phyloP scores from a whole-genome alignment of 2,113 vertebrate genomes.

The Gorsachius goisagi region DNA sequence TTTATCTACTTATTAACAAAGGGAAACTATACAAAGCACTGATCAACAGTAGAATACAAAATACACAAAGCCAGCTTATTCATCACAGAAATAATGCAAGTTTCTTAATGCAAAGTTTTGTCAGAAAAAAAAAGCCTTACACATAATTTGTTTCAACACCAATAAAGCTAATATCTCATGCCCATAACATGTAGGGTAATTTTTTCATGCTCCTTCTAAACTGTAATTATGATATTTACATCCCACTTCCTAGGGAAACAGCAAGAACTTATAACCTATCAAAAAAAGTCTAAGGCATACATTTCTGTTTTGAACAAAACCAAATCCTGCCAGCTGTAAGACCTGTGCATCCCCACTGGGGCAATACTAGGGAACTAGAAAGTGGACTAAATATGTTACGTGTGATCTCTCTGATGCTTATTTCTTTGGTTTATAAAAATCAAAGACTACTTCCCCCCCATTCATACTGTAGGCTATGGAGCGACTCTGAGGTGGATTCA shows the following conservation, averaged over 20 bases:
- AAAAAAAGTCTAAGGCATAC: not conserved
- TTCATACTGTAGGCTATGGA: not conserved
- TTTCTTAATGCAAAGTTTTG: not conserved
- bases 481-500: not conserved
- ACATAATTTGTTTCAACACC: not conserved
- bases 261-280: not conserved
- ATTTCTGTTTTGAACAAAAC: not conserved
- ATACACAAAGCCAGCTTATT: not conserved
- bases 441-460: too few species aligned
- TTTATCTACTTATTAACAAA: slow-evolving; percentile 29
- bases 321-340: not conserved
- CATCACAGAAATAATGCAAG: not conserved
- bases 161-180: not conserved
- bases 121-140: not conserved
- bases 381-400: too few species aligned
- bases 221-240: not conserved
- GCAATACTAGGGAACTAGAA: not conserved
- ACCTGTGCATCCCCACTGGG: not conserved
- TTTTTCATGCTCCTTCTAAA: not conserved
- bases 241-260: not conserved
- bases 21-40: not conserved
- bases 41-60: not conserved
- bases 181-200: not conserved
- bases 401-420: not conserved
- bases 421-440: not conserved